These are phyloP conservation scores for Varanus komodoensis DNA, from an alignment of 2,113 vertebrate species.

Conservation along the genomic window DNA sequence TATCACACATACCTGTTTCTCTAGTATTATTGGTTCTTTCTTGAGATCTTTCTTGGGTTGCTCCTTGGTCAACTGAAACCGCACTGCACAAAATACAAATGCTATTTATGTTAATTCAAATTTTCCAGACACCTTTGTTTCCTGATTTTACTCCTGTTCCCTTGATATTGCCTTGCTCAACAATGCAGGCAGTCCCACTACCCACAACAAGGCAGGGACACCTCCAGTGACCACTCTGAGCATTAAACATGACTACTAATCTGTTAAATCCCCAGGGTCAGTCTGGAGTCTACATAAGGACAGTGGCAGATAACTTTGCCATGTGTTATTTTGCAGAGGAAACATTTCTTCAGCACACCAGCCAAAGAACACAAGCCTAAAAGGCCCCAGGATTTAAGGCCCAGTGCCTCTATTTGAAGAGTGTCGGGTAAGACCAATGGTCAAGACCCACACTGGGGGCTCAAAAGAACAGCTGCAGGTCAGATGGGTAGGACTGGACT, in stretches of 20 bases:
- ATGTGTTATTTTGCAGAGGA: not conserved
- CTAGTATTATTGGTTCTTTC: not conserved
- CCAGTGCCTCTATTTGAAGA: not conserved
- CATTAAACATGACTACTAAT: not conserved
- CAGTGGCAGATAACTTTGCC: not conserved
- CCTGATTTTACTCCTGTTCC: not conserved
- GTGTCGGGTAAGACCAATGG: not conserved
- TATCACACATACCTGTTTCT: constrained; percentile 20
- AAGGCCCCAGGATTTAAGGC: not conserved
- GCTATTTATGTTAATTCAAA: not conserved
- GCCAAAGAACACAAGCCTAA: not conserved
- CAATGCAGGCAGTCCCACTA: not conserved
- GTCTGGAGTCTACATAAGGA: not conserved
- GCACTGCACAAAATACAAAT: constrained; percentile 38
- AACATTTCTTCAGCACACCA: not conserved
- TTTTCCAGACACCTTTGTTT: not conserved
- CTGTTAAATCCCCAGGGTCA: not conserved
- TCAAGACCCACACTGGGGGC: not conserved
- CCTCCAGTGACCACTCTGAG: not conserved
- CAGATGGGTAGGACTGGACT: not conserved
- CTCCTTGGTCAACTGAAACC: constrained; percentile 17
- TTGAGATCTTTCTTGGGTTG: constrained; percentile 23
- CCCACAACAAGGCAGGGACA: not conserved
- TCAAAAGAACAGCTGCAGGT: not conserved
- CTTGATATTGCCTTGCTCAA: not conserved